Evolutionary conservation across 2,888 invertebrate genomes (phyloP), one percentile per base, ranked within the genome.

Genomic region (Campoletis raptor): DNA sequence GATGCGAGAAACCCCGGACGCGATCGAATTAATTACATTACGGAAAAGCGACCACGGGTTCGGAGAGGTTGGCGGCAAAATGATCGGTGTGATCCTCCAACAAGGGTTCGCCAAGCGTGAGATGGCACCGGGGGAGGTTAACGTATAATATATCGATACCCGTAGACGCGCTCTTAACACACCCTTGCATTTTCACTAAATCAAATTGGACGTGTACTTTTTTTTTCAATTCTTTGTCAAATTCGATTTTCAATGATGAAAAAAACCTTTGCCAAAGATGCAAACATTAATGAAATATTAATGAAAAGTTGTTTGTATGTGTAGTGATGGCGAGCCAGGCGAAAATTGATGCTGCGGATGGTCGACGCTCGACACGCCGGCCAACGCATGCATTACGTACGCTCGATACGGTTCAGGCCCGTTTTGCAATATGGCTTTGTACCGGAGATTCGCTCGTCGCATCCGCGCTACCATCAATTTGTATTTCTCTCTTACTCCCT

Each of bases 21-120:
- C 82, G 86, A 88, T 87, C 74, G 82, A 88, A 88, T 87, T 87
- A 85, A 88, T 88, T 86, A 87, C 83, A 86, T 88, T 86, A 88
- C 81, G 88, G 83, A 82, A 87, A 87, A 86, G 81, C 85, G 84
- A 79, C 61, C 70, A 74, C 74, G 67, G 36, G 40, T 10, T 42
- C 36, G 48, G 85, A 30, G 76, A 45, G 76, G 52, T 54, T 24
- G 21, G 54, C 30, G 67, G 54, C 48, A 66, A 72, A 69, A 80
- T 48, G 45, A 72, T 79, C 52, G 70, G 45, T 57, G 72, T 61
- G 57, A 37, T 72, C 37, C 80, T 70, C 24, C 78, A 69, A 72
- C 70, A 48, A 37, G 21, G 70, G 61, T 24, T 74, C 48, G 37
- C 70, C 57, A n/a, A 45, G 80, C 61, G 61, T 52, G 52, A 67